phyloP scores from a whole-genome alignment of 2,797 vertebrate species.

The Sebastes trivittatus region DNA sequence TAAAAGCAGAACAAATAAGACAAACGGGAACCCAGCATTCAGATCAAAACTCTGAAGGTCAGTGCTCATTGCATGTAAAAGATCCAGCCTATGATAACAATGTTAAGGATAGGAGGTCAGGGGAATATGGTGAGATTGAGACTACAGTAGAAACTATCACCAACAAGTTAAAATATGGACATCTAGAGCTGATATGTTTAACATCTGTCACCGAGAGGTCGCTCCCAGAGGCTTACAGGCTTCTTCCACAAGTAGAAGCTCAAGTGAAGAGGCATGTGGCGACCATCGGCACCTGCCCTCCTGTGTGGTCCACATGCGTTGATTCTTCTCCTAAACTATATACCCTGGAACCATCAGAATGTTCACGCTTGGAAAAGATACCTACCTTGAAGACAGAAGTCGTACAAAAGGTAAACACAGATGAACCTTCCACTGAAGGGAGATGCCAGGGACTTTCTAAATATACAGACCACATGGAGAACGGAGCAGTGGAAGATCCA shows the following conservation, averaged over 20 bases:
- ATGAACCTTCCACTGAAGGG: slow-evolving; percentile 7
- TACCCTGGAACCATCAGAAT: background rate
- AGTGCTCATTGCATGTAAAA: background rate
- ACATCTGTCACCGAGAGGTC: slow-evolving; percentile 67
- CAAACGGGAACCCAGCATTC: background rate
- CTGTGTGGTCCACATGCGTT: slow-evolving; percentile 66
- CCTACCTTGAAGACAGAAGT: background rate
- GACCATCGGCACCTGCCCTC: slow-evolving; percentile 66
- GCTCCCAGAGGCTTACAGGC: slow-evolving; percentile 57
- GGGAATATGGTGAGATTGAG: slow-evolving; percentile 36
- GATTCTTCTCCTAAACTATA: slow-evolving; percentile 32
- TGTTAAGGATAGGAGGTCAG: background rate
- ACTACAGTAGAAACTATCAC: slow-evolving; percentile 27
- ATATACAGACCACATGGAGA: background rate
- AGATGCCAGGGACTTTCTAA: background rate
- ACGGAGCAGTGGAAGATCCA: background rate
- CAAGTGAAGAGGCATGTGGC: slow-evolving; percentile 66
- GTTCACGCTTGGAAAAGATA: background rate
- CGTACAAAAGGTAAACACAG: background rate
- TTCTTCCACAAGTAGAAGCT: slow-evolving; percentile 67
- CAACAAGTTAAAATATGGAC: slow-evolving; percentile 66
- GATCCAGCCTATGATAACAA: background rate
- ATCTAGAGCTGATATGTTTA: slow-evolving; percentile 49
- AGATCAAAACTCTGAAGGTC: background rate
- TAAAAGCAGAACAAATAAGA: background rate